Conservation (phyloP, 2,113 vertebrate genomes). For the Phycodurus eques region DNA sequence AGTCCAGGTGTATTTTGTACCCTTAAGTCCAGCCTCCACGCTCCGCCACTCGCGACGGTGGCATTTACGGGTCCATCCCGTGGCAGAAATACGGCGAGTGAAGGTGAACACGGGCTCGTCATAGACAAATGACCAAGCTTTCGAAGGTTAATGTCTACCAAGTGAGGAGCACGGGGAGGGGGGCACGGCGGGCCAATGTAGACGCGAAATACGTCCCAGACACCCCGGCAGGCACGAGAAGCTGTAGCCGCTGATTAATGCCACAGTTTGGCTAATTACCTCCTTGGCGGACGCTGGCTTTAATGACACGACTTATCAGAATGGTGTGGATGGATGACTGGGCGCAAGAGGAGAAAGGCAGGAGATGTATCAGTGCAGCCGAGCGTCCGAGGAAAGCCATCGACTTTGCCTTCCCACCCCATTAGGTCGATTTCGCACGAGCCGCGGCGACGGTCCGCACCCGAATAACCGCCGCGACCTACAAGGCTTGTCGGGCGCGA, state of each 20-base stretch:
- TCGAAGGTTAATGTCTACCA: slow-evolving; percentile 70
- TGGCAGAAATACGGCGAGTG: slow-evolving; percentile 32
- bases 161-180: slow-evolving; percentile 57
- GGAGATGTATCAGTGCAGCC: slow-evolving; percentile 67
- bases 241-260: slow-evolving; percentile 75
- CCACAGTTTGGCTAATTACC: slow-evolving; percentile 75
- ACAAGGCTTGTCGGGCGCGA: slow-evolving; percentile 65
- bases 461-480: slow-evolving; percentile 71
- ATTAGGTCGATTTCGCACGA: slow-evolving; percentile 69
- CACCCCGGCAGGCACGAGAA: slow-evolving; percentile 57
- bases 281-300: slow-evolving; percentile 71
- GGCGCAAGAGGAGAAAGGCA: slow-evolving; percentile 42
- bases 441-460: slow-evolving; percentile 50
- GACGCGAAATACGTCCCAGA: slow-evolving; percentile 49
- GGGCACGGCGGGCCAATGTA: slow-evolving; percentile 45
- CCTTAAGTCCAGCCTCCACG: slow-evolving; percentile 23
- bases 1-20: not conserved
- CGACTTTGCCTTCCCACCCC: slow-evolving; percentile 72
- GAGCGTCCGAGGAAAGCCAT: slow-evolving; percentile 66
- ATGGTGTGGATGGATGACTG: slow-evolving; percentile 67
- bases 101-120: slow-evolving; percentile 39
- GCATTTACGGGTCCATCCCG: slow-evolving; percentile 46
- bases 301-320: slow-evolving; percentile 78
- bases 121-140: slow-evolving; percentile 69
- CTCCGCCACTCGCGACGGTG: slow-evolving; percentile 17